A percentile compares a stretch with the other conserved stretches of the same genome.
phyloP scores from a whole-genome alignment of 2,888 invertebrate genomes.

The Apantesis nais region DNA sequence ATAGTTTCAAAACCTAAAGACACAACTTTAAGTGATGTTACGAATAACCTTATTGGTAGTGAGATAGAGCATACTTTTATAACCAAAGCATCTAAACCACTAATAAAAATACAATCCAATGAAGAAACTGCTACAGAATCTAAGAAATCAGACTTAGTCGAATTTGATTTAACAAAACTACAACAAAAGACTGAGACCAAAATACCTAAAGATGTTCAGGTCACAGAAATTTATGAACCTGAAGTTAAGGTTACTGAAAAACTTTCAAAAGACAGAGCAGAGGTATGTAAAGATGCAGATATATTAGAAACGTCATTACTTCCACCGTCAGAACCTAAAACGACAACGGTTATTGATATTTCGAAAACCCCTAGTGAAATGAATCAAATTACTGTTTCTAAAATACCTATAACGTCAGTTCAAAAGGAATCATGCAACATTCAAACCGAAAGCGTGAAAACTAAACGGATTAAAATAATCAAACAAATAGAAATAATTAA shows the following conservation, averaged over 20 bases:
- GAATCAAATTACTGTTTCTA: slow-evolving; percentile 49
- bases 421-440: slow-evolving; percentile 21
- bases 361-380: slow-evolving; percentile 58
- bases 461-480: slow-evolving; percentile 81
- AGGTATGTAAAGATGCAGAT: slow-evolving; percentile 31
- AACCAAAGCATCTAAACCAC: slow-evolving; percentile 34
- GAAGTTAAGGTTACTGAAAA: slow-evolving; percentile 14
- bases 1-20: slow-evolving; percentile 33
- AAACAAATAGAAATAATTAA: slow-evolving; percentile 89
- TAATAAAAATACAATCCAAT: neutral
- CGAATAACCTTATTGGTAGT: slow-evolving; percentile 55
- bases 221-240: slow-evolving; percentile 7
- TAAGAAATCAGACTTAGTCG: neutral
- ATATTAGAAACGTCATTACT: slow-evolving; percentile 22
- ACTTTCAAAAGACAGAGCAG: slow-evolving; percentile 16
- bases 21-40: slow-evolving; percentile 46
- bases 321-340: slow-evolving; percentile 28
- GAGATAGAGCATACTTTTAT: slow-evolving; percentile 55
- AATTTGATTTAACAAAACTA: neutral
- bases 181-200: neutral
- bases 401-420: slow-evolving; percentile 18
- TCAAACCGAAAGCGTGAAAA: slow-evolving; percentile 65
- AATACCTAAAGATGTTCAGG: slow-evolving; percentile 1
- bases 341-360: slow-evolving; percentile 45
- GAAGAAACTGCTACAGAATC: neutral